Evolutionary conservation across 2,113 vertebrate species (phyloP), one percentile per base, ranked within the genome.

Genomic region (Kryptolebias marmoratus): DNA sequence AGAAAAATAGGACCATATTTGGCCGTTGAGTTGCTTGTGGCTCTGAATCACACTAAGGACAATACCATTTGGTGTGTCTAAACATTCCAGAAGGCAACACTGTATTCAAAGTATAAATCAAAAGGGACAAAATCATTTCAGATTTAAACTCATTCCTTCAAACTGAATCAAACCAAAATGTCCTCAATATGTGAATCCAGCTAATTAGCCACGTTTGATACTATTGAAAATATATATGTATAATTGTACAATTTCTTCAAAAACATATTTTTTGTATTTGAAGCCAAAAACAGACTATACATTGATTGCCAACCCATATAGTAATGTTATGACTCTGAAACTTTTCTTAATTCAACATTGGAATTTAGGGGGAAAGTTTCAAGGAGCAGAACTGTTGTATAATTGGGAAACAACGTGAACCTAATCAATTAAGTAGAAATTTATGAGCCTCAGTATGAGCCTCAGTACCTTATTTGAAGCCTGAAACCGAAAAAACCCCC

Each of bases 1-100:
- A 83, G 82, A 83, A 80, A 88, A 91, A 87, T 80, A 89, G 68
- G 57, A 77, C 91, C 90, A 90, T 93, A 93, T 92, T 92, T 90
- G 90, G 90, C 72, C 16, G 73, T 77, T 72, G 71, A 84, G 80
- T 63, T 50, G 62, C 57, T 83, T 87, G 72, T 83, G 77, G 56
- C 81, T 87, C 74, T 81, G 83, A 83, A 87, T 90, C 89, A 79
- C 73, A 79, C 81, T 44, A 74, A 79, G 79, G 86, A 88, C 87
- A 77, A 87, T 75, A 70, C 63, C 79, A 82, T 87, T 81, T 77
- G 82, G 75, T 85, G 80, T 64, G 42, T 90, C 81, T 83, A 76
- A 83, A 87, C 88, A 90, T 88, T 88, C 77, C 82, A 80, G 64
- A 79, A 84, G 55, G 77, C 59, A 72, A 74, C 62, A 78, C 68